Percentiles rank a stretch among this genome's conserved stretches.
These are phyloP conservation scores for Pseudanteris insignis DNA, from an alignment of 2,888 invertebrate genomes.

Conservation along the genomic window DNA sequence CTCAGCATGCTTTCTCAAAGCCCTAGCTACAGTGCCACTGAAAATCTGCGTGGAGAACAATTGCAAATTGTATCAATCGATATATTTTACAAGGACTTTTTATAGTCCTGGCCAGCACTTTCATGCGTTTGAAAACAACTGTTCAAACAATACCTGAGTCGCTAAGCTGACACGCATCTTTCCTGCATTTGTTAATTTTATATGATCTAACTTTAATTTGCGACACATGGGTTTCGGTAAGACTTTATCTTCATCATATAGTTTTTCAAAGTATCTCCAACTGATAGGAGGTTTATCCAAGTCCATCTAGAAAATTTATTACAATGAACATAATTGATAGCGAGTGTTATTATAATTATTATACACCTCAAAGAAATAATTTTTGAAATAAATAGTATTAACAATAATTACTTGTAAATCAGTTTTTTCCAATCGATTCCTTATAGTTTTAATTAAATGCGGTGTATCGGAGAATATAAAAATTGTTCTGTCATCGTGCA, in stretches of 20 bases:
- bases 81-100: too few relatives aligned
- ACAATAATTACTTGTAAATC: conserved; percentile 5
- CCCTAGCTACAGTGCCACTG: conserved; percentile 34
- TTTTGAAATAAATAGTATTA: not conserved
- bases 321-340: not conserved
- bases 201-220: conserved; percentile 3
- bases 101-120: too few relatives aligned
- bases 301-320: conserved; percentile 7
- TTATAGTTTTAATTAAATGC: conserved; percentile 7
- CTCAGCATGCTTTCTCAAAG: conserved; percentile 22
- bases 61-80: too few relatives aligned
- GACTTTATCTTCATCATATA: conserved; percentile 2
- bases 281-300: not conserved
- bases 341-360: not conserved
- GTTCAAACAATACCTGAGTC: conserved; percentile 5
- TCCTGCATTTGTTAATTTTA: not conserved
- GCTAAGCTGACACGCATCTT: conserved; percentile 11
- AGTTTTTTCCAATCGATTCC: conserved; percentile 12
- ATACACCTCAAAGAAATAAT: not conserved
- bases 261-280: conserved; percentile 1
- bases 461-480: conserved; percentile 9
- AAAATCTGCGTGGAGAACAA: too few relatives aligned
- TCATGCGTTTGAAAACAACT: too few relatives aligned
- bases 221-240: conserved; percentile 8
- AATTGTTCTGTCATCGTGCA: conserved; percentile 4